Base-by-base conservation (phyloP, 2,797 vertebrate genomes). In the Channa striata region DNA sequence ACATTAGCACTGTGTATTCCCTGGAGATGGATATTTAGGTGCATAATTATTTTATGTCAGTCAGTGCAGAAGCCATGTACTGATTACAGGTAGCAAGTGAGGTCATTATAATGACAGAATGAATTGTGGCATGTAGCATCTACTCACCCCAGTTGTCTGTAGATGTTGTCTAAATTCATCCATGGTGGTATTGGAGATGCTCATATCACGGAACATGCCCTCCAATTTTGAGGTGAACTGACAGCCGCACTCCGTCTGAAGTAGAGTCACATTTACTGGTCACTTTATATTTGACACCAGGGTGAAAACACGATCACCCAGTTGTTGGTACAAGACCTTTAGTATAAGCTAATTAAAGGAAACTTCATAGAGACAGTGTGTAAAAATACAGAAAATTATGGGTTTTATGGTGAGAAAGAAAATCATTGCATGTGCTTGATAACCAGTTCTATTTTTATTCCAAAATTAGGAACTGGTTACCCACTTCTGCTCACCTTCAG, bases 121-220 rank as follows among this genome's bases (percentile, higher is more conserved):
- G 53, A 65, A 34, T 17, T 34, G 48, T 34, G 47, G 43, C 12
- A 8, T 69, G 68, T 17, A 43, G 47, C 5, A 61, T 51, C 36
- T 77, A 44, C 94, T 95, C 91, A 99, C 98, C 95, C 96, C 98
- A 0, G 97, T 99, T 0, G 97, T 95, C 86, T 98, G 97, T 75
- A 99, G 93, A 87, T 99, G 97, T 83, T 98, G 97, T 88, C 98
- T 94, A 87, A 99, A 99, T 90, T 99, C 98, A 87, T 99, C 98
- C 98, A 99, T 98, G 52, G 98, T 99, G 60, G 98, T 99, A 93
- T 99, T 99, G 82, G 98, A 99, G 94, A 99, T 99, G 93, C 97
- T 99, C 98, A 99, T 99, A 86, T 99, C 98, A 82, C 97, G 95
- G 92, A 99, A 99, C 98, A 99, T 99, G 78, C 98, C 98, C 93